Evolutionary conservation across 2,888 invertebrate genomes (phyloP), one percentile per base, ranked within the genome.

Genomic region (Orthosia incerta): DNA sequence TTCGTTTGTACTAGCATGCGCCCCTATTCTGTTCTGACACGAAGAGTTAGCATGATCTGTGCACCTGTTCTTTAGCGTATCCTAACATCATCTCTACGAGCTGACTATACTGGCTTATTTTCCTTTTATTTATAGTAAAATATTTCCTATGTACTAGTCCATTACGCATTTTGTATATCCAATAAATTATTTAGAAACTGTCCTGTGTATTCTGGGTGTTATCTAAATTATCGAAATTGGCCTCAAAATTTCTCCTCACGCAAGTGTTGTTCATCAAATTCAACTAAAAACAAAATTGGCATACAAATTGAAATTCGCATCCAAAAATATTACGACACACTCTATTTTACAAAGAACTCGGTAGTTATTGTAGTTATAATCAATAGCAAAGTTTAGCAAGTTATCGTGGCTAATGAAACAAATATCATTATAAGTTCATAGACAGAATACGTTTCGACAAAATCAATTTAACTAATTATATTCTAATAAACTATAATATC

Each of bases 121-220:
- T 71, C 56, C 56, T 81, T 57, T 85, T 63, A 74, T 79, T 85
- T 88, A 71, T 64, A 46, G 60, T 80, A 53, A 82, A 76, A 51
- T 74, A 48, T 80, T 67, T 85, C 83, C 77, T 78, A 75, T 78
- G 72, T 66, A 77, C 56, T 83, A 84, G 74, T 80, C 68, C 82
- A 83, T 79, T 73, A 73, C 80, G 86, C 86, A 87, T 89, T 84
- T 77, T 87, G 84, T 78, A 83, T 80, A 80, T 84, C 78, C 84
- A 56, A 73, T 86, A 78, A 71, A 73, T 87, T 75, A 76, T 82
- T 86, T 77, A 76, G 72, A 73, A 80, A 76, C 16, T 80, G 76
- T 81, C 86, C 85, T 88, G 81, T 91, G 93, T 94, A 94, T 94
- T 94, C 94, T 94, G 93, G 83, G 84, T 90, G 87, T 87, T 76